Conservation (phyloP, 2,797 vertebrate genomes). For the Heterohyrax brucei region DNA sequence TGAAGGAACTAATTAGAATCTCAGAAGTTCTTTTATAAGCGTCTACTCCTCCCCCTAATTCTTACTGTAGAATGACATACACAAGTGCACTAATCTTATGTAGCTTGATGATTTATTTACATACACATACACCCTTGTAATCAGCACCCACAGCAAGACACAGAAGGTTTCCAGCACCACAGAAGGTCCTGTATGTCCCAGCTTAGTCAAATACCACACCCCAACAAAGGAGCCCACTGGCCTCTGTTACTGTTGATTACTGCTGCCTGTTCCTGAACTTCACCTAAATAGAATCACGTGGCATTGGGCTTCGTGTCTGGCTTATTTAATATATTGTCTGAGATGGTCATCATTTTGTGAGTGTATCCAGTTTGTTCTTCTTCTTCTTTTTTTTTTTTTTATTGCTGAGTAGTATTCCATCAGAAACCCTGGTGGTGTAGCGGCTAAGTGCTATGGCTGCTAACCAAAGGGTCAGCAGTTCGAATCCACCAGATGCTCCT, state of each 20-base stretch:
- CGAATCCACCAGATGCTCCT: too few relatives aligned
- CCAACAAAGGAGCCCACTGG: background rate
- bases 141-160: conserved; percentile 48
- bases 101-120: conserved; percentile 24
- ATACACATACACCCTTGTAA: background rate
- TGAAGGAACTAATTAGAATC: conserved; percentile 75
- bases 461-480: too few relatives aligned
- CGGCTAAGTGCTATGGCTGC: too few relatives aligned
- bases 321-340: background rate
- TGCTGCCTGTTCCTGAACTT: background rate
- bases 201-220: background rate
- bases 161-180: background rate
- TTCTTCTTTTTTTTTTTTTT: background rate
- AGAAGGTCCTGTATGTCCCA: background rate
- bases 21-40: conserved; percentile 70
- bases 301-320: background rate
- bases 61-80: conserved; percentile 16
- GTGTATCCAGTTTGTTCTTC: background rate
- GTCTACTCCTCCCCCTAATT: background rate
- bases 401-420: background rate
- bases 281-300: accelerated
- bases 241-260: background rate
- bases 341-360: background rate
- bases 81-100: background rate
- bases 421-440: too few relatives aligned